Conservation (phyloP, 30 jellyfish, hydroid and myxozoan genomes). For the Nemopilema nomurai region DNA sequence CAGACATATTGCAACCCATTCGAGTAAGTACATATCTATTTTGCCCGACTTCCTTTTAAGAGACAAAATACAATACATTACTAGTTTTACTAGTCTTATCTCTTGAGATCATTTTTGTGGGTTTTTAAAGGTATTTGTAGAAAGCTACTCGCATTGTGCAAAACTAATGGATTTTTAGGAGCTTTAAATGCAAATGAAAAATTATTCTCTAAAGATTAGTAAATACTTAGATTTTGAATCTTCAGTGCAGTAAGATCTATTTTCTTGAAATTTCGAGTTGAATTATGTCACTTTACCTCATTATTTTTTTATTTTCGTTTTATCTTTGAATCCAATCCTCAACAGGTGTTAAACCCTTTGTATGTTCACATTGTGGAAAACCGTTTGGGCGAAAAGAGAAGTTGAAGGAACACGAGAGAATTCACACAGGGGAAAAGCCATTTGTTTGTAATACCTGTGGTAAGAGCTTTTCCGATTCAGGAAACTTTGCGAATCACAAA, state of each 20-base stretch:
- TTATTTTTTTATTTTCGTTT: background rate
- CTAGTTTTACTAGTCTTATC: too few species aligned
- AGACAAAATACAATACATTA: too few species aligned
- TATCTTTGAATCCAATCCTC: background rate
- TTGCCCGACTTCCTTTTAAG: too few species aligned
- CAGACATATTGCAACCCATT: constrained; percentile 50
- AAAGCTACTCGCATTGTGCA: too few species aligned
- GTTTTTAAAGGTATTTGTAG: too few species aligned
- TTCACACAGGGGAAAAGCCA: constrained; percentile 70
- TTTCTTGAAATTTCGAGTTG: too few species aligned
- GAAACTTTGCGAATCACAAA: constrained; percentile 68
- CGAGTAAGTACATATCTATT: constrained; percentile 56
- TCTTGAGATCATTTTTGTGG: too few species aligned
- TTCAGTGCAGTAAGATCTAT: too few species aligned
- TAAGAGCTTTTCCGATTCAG: constrained; percentile 54
- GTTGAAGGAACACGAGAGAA: constrained; percentile 56
- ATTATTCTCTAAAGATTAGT: too few species aligned
- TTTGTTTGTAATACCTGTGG: constrained; percentile 44
- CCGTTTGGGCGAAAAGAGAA: constrained; percentile 56
- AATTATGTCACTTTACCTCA: background rate
- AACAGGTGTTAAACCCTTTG: constrained; percentile 51
- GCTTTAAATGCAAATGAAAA: too few species aligned
- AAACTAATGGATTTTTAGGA: too few species aligned
- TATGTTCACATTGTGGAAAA: constrained; percentile 53
- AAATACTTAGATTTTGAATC: too few species aligned